phyloP scores from a whole-genome alignment of 2,888 invertebrate genomes.

The Apotomis turbidana region DNA sequence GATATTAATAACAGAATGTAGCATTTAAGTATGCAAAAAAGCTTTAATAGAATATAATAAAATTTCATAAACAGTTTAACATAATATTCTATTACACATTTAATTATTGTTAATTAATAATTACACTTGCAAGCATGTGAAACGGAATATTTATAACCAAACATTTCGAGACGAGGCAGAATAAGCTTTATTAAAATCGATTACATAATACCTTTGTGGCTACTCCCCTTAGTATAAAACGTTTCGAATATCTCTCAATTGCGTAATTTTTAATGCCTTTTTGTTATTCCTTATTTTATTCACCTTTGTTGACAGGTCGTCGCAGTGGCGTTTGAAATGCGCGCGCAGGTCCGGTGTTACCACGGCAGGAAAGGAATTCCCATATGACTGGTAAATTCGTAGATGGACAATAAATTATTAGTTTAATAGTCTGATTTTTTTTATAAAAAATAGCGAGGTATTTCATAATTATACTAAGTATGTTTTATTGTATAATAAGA shows the following conservation, averaged over 20 bases:
- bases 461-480: too few species aligned
- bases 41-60: too few species aligned
- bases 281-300: constrained; percentile 14
- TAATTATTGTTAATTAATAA: neutral
- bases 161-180: neutral
- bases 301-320: constrained; percentile 32
- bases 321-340: constrained; percentile 40
- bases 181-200: neutral
- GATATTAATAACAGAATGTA: too few species aligned
- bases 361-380: neutral
- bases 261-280: constrained; percentile 34
- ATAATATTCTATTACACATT: too few species aligned
- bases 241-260: constrained; percentile 4
- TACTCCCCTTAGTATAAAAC: constrained; percentile 1
- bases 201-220: neutral
- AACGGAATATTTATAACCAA: constrained; percentile 8
- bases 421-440: too few species aligned
- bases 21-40: too few species aligned
- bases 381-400: neutral
- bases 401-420: neutral
- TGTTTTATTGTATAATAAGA: too few species aligned
- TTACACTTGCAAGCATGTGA: neutral
- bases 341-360: constrained; percentile 36
- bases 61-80: too few species aligned
- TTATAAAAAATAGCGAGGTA: too few species aligned